Conservation (phyloP, 2,113 vertebrate genomes). For the Corydoras maculifer region DNA sequence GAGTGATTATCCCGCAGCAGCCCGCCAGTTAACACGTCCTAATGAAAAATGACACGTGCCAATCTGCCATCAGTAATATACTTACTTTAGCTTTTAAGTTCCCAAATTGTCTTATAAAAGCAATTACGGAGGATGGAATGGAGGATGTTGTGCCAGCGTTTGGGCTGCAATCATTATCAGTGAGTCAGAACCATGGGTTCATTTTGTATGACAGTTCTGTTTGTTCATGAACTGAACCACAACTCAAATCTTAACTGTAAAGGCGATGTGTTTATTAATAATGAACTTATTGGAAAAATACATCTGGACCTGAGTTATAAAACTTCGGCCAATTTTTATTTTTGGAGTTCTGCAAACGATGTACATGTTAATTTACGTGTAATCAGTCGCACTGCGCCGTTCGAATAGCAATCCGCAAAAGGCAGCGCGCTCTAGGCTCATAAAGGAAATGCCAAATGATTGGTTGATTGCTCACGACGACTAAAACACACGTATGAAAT, state of each 20-base stretch:
- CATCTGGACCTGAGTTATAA: too few relatives aligned
- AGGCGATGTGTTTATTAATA: not conserved
- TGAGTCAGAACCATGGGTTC: not conserved
- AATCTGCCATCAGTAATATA: conserved; percentile 42
- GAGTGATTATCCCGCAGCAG: conserved; percentile 53
- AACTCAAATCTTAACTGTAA: not conserved
- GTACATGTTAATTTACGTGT: too few relatives aligned
- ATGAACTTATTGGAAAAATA: too few relatives aligned
- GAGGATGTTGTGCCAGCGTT: not conserved
- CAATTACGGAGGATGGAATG: conserved; percentile 1
- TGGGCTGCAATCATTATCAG: not conserved
- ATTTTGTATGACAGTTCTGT: not conserved
- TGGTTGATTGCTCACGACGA: too few relatives aligned
- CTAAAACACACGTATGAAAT: too few relatives aligned
- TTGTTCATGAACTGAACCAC: not conserved
- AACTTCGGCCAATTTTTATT: too few relatives aligned
- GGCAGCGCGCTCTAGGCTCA: too few relatives aligned
- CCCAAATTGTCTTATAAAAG: conserved; percentile 3
- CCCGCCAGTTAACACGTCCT: conserved; percentile 52
- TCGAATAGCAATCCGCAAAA: too few relatives aligned
- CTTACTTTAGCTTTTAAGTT: conserved; percentile 25
- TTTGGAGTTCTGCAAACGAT: too few relatives aligned
- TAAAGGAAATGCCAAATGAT: too few relatives aligned
- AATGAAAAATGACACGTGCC: conserved; percentile 56
- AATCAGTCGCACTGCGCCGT: too few relatives aligned